Evolutionary conservation across 2,888 invertebrate species (phyloP).

Genomic region (Drosophila bunnanda): DNA sequence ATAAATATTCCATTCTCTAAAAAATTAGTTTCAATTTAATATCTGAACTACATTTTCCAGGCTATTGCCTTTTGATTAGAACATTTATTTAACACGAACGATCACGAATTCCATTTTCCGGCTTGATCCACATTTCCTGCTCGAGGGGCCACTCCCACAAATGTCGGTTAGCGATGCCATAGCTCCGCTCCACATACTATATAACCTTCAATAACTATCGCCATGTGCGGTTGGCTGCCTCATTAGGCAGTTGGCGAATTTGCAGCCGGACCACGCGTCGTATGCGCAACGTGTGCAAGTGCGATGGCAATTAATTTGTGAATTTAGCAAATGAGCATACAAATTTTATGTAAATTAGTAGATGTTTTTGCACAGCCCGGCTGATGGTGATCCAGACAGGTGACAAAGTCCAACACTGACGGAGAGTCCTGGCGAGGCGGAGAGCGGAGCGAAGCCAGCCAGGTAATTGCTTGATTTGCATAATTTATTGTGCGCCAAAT

Average conservation of each 20-base stretch:
- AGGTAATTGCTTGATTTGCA: constrained; percentile 78
- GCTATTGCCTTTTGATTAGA: not conserved
- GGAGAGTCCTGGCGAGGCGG: not conserved
- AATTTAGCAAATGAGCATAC: constrained; percentile 74
- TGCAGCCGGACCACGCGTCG: constrained; percentile 23
- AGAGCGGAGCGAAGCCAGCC: constrained; percentile 48
- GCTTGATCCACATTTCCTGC: constrained; percentile 4
- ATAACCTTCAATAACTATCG: constrained; percentile 53
- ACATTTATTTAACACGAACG: not conserved
- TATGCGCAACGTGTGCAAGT: constrained; percentile 31
- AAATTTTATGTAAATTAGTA: constrained; percentile 70
- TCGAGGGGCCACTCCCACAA: constrained; percentile 12
- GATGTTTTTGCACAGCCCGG: constrained; percentile 53
- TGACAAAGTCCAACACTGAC: constrained; percentile 45
- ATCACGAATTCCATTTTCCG: not conserved
- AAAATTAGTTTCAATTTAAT: no score
- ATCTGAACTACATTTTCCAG: not conserved
- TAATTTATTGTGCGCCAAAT: constrained; percentile 68
- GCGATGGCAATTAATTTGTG: constrained; percentile 72
- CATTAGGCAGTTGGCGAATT: constrained; percentile 63
- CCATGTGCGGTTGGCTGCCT: constrained; percentile 51
- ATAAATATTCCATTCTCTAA: no score
- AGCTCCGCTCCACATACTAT: not conserved
- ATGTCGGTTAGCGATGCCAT: constrained; percentile 10
- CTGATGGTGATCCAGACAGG: constrained; percentile 23